Evolutionary conservation across 2,797 vertebrate genomes (phyloP).

Genomic region (Siniperca scherzeri): DNA sequence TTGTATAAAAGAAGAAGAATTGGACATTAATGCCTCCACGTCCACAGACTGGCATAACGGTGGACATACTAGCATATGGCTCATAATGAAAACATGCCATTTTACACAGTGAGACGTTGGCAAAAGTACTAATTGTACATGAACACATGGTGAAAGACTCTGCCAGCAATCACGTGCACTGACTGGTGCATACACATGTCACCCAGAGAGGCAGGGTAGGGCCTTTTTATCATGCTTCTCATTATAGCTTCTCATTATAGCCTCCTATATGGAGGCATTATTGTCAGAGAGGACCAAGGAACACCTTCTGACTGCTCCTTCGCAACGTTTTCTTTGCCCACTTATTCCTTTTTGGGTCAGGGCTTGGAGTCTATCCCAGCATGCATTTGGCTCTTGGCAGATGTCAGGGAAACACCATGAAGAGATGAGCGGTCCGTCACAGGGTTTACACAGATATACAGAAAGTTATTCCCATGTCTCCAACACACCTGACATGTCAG

Average conservation of each 20-base stretch:
- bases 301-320: constrained; percentile 1
- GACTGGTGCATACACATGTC: constrained; percentile 13
- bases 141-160: constrained; percentile 5
- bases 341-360: constrained; percentile 5
- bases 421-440: constrained; percentile 35
- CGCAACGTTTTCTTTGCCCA: neutral
- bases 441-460: constrained; percentile 32
- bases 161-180: constrained; percentile 8
- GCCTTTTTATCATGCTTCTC: constrained; percentile 2
- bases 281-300: neutral
- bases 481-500: constrained; percentile 19
- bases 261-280: neutral
- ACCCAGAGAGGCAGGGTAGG: neutral
- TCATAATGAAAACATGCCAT: constrained; percentile 14
- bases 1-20: neutral
- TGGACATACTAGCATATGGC: constrained; percentile 2
- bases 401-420: constrained; percentile 6
- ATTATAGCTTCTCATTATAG: constrained; percentile 9
- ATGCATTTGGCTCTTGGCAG: constrained; percentile 31
- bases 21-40: neutral
- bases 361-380: constrained; percentile 16
- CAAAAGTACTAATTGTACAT: neutral
- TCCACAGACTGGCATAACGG: neutral
- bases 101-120: constrained; percentile 12
- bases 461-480: constrained; percentile 44